Conservation (phyloP, 2,888 invertebrate species). For the Clivina fossor region DNA sequence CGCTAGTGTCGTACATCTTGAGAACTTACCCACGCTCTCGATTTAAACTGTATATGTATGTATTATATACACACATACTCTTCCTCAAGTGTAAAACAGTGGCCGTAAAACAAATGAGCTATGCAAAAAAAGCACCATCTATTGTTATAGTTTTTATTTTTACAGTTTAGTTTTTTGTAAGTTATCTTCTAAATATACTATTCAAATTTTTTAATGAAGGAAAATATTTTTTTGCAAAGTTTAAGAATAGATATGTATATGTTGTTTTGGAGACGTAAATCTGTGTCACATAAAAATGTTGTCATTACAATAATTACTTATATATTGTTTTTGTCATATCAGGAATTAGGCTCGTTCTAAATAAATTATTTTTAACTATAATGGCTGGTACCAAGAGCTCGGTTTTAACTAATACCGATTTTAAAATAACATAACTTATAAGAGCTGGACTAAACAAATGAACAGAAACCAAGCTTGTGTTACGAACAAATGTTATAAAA, state of each 20-base stretch:
- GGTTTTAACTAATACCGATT: background rate
- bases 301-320: too few relatives aligned
- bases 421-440: background rate
- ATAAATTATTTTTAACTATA: too few relatives aligned
- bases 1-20: background rate
- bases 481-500: too few relatives aligned
- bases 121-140: background rate
- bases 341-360: too few relatives aligned
- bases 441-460: too few relatives aligned
- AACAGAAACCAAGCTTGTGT: too few relatives aligned
- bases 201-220: background rate
- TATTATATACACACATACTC: background rate
- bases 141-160: background rate
- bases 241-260: too few relatives aligned
- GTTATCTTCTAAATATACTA: background rate
- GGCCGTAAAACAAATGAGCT: background rate
- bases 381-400: too few relatives aligned
- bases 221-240: too few relatives aligned
- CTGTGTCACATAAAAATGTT: too few relatives aligned
- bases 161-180: background rate
- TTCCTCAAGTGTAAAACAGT: background rate
- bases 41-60: background rate
- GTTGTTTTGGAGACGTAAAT: too few relatives aligned
- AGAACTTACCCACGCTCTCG: conserved; percentile 8
- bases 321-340: too few relatives aligned